Percentiles rank a stretch among this genome's conserved stretches.
Evolutionary conservation across 2,113 vertebrate genomes (phyloP).

Genomic region (Oncorhynchus gorbuscha): DNA sequence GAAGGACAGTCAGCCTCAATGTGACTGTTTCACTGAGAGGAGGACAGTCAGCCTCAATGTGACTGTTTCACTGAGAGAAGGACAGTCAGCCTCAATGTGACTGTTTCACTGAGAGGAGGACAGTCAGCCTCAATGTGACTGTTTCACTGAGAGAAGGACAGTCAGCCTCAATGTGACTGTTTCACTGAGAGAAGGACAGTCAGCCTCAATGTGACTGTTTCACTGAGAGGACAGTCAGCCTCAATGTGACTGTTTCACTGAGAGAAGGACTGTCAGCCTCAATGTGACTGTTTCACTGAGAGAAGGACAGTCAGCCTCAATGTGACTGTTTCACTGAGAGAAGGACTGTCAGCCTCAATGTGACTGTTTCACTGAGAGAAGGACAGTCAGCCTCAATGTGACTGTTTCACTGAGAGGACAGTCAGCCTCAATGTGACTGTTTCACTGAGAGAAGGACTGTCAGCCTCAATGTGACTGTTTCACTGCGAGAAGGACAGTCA

Average conservation of each 20-base stretch:
- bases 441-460: not conserved
- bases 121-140: too few relatives aligned
- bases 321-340: conserved; percentile 49
- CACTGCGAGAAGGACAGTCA: conserved; percentile 8
- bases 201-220: too few relatives aligned
- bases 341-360: conserved; percentile 57
- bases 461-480: conserved; percentile 56
- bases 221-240: too few relatives aligned
- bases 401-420: conserved; percentile 33
- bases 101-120: conserved; percentile 31
- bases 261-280: conserved; percentile 59
- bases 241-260: conserved; percentile 3
- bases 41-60: conserved; percentile 47
- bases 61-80: conserved; percentile 39
- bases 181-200: too few relatives aligned
- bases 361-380: conserved; percentile 31
- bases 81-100: conserved; percentile 51
- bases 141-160: conserved; percentile 53
- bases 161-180: conserved; percentile 52
- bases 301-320: conserved; percentile 48
- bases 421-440: conserved; percentile 10
- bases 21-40: too few relatives aligned
- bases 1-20: conserved; percentile 17
- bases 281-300: conserved; percentile 52
- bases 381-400: conserved; percentile 50